These are phyloP conservation scores for Arctopsyche grandis DNA, from an alignment of 1,140 invertebrate genomes.

Conservation along the genomic window DNA sequence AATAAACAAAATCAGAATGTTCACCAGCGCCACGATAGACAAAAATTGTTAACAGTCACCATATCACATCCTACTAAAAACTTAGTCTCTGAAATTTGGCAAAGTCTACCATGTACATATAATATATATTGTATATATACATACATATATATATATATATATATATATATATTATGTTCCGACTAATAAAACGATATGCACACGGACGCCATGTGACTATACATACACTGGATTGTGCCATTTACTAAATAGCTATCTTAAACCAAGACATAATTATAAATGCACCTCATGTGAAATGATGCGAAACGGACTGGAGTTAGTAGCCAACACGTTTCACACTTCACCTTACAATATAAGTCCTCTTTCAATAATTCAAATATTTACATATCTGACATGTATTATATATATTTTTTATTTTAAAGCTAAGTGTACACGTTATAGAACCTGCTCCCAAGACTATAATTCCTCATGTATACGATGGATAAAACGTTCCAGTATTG, in stretches of 20 bases:
- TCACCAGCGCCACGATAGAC: slow-evolving; percentile 38
- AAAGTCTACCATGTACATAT: slow-evolving; percentile 51
- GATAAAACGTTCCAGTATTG: too few relatives aligned
- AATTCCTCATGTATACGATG: too few relatives aligned
- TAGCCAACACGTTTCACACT: not conserved
- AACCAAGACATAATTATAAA: slow-evolving; percentile 43
- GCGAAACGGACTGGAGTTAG: slow-evolving; percentile 28
- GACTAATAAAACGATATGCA: slow-evolving; percentile 46
- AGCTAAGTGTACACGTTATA: too few relatives aligned
- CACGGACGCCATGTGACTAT: slow-evolving; percentile 50
- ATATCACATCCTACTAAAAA: slow-evolving; percentile 47
- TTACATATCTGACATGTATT: slow-evolving; percentile 18
- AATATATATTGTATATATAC: too few relatives aligned
- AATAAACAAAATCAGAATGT: slow-evolving; percentile 1
- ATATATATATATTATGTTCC: slow-evolving; percentile 46
- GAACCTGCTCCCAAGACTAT: too few relatives aligned
- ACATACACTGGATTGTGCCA: slow-evolving; percentile 53
- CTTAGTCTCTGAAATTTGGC: slow-evolving; percentile 55
- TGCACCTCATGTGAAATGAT: slow-evolving; percentile 47
- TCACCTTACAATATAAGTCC: slow-evolving; percentile 30
- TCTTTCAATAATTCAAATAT: slow-evolving; percentile 24
- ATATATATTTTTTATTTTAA: not conserved
- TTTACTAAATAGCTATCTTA: slow-evolving; percentile 49
- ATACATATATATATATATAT: too few relatives aligned
- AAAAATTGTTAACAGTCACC: slow-evolving; percentile 32